These are phyloP conservation scores for Clarias batrachus DNA, from an alignment of 2,113 vertebrate species.

Conservation along the genomic window DNA sequence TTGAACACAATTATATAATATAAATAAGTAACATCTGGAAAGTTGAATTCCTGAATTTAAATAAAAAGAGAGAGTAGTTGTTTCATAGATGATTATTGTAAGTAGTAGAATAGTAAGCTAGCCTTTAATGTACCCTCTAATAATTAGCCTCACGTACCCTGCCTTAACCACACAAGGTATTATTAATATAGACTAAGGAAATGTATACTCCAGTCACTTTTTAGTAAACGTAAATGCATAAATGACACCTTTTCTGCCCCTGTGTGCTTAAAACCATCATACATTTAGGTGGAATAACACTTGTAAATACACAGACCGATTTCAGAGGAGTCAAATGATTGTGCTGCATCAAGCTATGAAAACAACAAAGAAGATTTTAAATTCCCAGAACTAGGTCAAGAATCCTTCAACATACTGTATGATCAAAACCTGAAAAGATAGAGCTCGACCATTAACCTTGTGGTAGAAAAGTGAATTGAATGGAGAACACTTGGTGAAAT, in stretches of 20 bases:
- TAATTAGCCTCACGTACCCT: background rate
- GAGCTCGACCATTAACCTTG: too few relatives aligned
- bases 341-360: too few relatives aligned
- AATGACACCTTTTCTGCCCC: too few relatives aligned
- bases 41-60: background rate
- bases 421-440: too few relatives aligned
- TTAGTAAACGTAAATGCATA: background rate
- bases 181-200: background rate
- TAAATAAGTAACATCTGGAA: background rate
- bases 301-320: background rate
- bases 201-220: background rate
- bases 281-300: background rate
- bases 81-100: background rate
- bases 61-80: background rate
- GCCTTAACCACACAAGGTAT: background rate
- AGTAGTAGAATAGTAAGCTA: background rate
- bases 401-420: too few relatives aligned
- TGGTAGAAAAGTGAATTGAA: too few relatives aligned
- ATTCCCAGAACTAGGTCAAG: too few relatives aligned
- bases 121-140: background rate
- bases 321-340: too few relatives aligned
- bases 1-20: background rate
- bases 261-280: background rate
- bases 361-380: too few relatives aligned
- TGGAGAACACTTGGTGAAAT: too few relatives aligned